Base-by-base conservation (phyloP, 2,797 vertebrate genomes). In the Spinus olivaceus region DNA sequence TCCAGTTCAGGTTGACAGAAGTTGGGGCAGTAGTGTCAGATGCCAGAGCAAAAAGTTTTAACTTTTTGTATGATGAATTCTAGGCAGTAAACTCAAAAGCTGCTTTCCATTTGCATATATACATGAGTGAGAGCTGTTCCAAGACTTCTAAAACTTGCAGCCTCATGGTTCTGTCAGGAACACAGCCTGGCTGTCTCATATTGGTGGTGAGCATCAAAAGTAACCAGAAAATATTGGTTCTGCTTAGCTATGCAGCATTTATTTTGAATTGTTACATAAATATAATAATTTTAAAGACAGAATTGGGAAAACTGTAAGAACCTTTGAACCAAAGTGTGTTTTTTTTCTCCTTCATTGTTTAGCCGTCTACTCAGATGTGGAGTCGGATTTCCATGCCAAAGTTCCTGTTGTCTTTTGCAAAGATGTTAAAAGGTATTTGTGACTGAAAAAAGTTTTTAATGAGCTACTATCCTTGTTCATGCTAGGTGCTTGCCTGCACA, bases 351-450 rank as follows among this genome's bases (percentile, higher is more conserved):
- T 51, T 57, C 10, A 32, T 79, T 95, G 25, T 79, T 46, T 93
- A 99, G 99, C 98, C 94, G 97, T 98, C 90, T 99, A 98, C 97
- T 97, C 97, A 44, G 99, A 99, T 64, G 99, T 99, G 69, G 99
- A 99, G 97, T 99, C 99, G 23, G 99, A 99, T 98, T 99, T 99
- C 97, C 99, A 99, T 49, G 99, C 99, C 97, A 99, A 99, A 98
- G 99, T 99, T 98, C 99, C 99, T 94, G 98, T 99, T 86, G 98
- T 99, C 82, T 99, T 99, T 97, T 99, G 99, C 98, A 98, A 98
- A 94, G 99, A 99, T 95, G 96, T 97, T 61, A 98, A 97, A 97
- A 99, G 98, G 99, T 99, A 91, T 93, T 96, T 97, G 72, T 64
- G 24, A 64, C 37, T 95, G 51, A 84, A 82, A 66, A 90, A 33